phyloP scores from a whole-genome alignment of 2,797 vertebrate species.

The Setipinna tenuifilis region DNA sequence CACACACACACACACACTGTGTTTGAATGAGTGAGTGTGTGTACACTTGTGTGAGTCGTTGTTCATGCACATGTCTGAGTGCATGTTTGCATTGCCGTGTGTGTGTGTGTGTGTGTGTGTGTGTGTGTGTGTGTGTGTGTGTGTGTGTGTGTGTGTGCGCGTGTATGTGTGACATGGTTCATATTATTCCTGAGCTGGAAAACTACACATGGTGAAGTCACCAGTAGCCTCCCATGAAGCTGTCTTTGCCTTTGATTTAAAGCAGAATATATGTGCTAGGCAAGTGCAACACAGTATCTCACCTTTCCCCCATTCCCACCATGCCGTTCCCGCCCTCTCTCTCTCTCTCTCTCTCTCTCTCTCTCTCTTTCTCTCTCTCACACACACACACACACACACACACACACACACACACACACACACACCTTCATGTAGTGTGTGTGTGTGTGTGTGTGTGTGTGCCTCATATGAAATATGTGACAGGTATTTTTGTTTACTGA shows the following conservation, averaged over 20 bases:
- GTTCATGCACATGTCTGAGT: not conserved
- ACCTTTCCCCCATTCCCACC: not conserved
- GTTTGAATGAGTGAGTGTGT: no score
- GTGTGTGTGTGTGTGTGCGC: not conserved
- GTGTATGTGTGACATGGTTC: conserved; percentile 5
- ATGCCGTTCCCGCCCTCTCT: not conserved
- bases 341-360: not conserved
- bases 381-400: no score
- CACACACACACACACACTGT: not conserved
- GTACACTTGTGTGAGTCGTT: conserved; percentile 13
- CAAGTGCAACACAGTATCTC: conserved; percentile 3
- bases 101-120: not conserved
- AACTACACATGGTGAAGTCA: conserved; percentile 28
- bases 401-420: no score
- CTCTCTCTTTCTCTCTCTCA: not conserved
- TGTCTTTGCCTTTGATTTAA: conserved; percentile 13
- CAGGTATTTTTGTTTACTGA: not conserved
- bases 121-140: conserved; percentile 13
- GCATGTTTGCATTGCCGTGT: not conserved
- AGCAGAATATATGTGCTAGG: not conserved
- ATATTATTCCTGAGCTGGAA: conserved; percentile 18
- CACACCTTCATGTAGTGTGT: no score
- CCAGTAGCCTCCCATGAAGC: conserved; percentile 38
- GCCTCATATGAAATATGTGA: not conserved
- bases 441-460: not conserved